A percentile compares a stretch with the other conserved stretches of the same genome.
Conservation (phyloP, 2,888 invertebrate genomes). For the Stenodema calcarata region DNA sequence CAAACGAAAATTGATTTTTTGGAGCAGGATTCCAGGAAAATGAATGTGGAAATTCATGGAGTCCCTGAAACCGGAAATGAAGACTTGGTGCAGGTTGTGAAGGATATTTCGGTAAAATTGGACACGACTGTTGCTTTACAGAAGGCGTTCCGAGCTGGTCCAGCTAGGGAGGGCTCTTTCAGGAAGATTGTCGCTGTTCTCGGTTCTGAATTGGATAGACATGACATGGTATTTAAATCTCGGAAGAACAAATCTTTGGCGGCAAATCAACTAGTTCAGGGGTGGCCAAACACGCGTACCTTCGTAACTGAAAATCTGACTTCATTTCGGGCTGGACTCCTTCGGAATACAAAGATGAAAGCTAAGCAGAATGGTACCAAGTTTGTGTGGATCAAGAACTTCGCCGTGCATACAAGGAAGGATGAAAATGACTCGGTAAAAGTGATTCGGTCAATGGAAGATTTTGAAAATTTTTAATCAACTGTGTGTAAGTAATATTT, state of each 20-base stretch:
- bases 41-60: too few relatives aligned
- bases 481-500: too few relatives aligned
- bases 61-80: neutral
- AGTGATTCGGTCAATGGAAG: neutral
- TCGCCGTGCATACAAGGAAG: neutral
- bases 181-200: neutral
- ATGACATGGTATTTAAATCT: neutral
- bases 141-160: neutral
- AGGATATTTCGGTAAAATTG: too few relatives aligned
- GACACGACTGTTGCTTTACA: too few relatives aligned
- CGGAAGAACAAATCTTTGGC: neutral
- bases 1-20: too few relatives aligned
- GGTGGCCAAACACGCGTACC: neutral
- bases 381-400: neutral
- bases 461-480: neutral
- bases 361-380: slow-evolving; percentile 7
- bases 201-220: neutral
- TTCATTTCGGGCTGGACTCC: neutral
- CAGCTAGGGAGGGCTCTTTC: neutral
- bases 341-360: neutral
- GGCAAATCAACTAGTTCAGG: neutral
- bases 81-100: neutral
- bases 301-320: neutral
- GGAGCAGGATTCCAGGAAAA: too few relatives aligned
- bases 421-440: neutral